phyloP scores from a whole-genome alignment of 53 echinoderm and acorn worm species.

The Mesocentrotus franciscanus region DNA sequence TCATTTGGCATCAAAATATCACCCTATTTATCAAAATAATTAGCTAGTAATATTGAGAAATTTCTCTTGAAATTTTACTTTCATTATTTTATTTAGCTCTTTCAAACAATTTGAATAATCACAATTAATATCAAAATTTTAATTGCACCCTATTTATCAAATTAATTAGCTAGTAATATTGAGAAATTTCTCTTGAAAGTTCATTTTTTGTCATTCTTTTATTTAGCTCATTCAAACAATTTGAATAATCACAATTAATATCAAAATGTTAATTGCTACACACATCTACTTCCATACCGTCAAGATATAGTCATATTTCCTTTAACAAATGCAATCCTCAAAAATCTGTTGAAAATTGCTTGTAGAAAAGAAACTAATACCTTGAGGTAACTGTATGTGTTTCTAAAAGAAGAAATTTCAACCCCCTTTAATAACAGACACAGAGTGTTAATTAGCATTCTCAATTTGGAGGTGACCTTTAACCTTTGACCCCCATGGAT shows the following conservation, averaged over 20 bases:
- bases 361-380: neutral
- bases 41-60: neutral
- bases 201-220: neutral
- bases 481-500: neutral
- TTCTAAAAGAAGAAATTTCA: neutral
- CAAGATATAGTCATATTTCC: neutral
- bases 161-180: neutral
- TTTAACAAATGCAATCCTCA: neutral
- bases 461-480: neutral
- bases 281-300: too few species aligned
- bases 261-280: neutral
- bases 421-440: neutral
- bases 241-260: neutral
- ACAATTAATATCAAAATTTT: neutral
- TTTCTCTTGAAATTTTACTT: neutral
- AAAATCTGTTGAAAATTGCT: neutral
- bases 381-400: neutral
- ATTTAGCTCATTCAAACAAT: neutral
- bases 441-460: neutral
- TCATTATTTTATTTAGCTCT: neutral
- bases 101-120: neutral
- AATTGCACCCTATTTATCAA: neutral
- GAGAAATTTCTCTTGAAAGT: neutral
- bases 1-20: neutral
- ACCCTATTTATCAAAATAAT: neutral